Base-by-base conservation (phyloP, 2,888 invertebrate species). In the Cheilosia soror region DNA sequence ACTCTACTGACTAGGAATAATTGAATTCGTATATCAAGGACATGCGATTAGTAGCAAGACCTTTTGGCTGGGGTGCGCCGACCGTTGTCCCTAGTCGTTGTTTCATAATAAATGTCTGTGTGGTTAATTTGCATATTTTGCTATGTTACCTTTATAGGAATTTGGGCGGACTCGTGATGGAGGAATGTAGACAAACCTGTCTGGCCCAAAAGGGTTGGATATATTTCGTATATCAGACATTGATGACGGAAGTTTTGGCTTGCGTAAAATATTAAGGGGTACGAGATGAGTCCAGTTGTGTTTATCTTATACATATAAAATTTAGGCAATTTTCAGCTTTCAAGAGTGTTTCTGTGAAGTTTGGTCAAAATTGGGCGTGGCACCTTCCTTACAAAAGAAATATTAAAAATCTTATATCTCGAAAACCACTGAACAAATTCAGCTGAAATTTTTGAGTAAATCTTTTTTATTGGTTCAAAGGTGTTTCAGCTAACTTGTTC, bases 111-210 rank as follows among this genome's bases (percentile, higher is more conserved):
- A 82, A 82, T 72, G 71, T 49, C 51, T 72, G 72, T 66, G 11
- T 72, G 49, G 78, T 44, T 83, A 72, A 83, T 78, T 83, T 83
- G 78, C 82, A 83, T 83, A 83, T 78, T 83, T 72, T 78, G 62
- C 49, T 78, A 53, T 71, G 58, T 42, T 71, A 25, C 11, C 37
- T 37, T 37, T 2, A 37, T 11, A 44, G 71, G 72, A 72, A 78
- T 78, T 60, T 72, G 40, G 25, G 65, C 37, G 42, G 27, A 4
- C 40, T 47, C 40, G 13, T 15, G 40, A 65, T 53, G 29, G 47
- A 51, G 44, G 44, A 72, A 78, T 82, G 72, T 78, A 40, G 55
- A 62, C 66, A 78, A 47, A 49, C 37, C 37, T 49, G 71, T 71
- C 71, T 58, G 47, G 58, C 11, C 11, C 15, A 11, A 57, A 47